A percentile compares a stretch with the other conserved stretches of the same genome.
Evolutionary conservation across 2,888 invertebrate species (phyloP).

Genomic region (Tanytarsus gracilentus): DNA sequence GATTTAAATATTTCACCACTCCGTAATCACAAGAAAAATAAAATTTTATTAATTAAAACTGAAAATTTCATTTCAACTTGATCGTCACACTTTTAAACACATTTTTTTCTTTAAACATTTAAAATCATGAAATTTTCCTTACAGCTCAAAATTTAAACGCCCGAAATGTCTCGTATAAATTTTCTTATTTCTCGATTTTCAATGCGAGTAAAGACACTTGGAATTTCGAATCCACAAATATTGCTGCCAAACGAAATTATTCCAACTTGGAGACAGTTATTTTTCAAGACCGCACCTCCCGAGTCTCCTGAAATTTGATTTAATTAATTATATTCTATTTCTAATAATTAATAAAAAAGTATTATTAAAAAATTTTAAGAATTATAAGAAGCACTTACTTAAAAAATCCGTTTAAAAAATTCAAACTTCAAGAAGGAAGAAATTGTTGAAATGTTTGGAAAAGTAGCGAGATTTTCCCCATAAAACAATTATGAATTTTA

Average conservation of each 20-base stretch:
- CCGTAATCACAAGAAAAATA: slow-evolving; percentile 1
- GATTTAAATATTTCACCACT: too few species aligned
- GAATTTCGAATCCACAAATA: slow-evolving; percentile 4
- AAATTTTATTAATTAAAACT: not conserved
- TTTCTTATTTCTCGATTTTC: slow-evolving; percentile 11
- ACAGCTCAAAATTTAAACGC: slow-evolving; percentile 13
- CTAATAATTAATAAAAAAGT: not conserved
- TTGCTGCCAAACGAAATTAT: slow-evolving; percentile 22
- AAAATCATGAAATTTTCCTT: not conserved
- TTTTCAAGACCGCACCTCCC: slow-evolving; percentile 21
- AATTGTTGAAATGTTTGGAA: too few species aligned
- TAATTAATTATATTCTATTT: not conserved
- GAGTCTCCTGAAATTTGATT: not conserved
- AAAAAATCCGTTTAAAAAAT: too few species aligned
- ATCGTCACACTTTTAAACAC: not conserved
- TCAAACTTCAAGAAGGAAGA: too few species aligned
- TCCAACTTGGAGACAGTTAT: slow-evolving; percentile 10
- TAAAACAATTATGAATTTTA: too few species aligned
- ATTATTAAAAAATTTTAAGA: not conserved
- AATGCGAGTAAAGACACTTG: slow-evolving; percentile 22
- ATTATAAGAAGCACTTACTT: too few species aligned
- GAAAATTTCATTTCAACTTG: not conserved
- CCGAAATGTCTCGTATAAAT: slow-evolving; percentile 1
- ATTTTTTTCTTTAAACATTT: not conserved
- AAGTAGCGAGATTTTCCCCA: too few species aligned